Evolutionary conservation across 53 echinoderm and acorn worm genomes (phyloP), one percentile per base, ranked within the genome.

Genomic region (Crossaster papposus): DNA sequence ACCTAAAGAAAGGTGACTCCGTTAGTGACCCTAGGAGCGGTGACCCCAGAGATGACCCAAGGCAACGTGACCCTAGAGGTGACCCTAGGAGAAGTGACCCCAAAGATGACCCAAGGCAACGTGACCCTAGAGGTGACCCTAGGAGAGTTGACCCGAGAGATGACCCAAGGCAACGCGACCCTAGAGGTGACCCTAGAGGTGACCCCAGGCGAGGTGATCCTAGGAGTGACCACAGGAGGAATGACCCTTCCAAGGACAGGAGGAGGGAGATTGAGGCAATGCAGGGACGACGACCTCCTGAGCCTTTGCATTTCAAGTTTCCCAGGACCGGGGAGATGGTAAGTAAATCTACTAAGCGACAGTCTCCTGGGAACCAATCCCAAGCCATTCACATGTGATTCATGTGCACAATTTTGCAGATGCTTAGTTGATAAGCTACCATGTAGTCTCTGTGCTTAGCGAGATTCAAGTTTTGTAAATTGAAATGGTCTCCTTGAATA

Each of bases 281-380:
- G 22, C 24, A 51, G 55, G 83, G 65, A 70, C 32, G 83, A 36
- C 83, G 70, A 14, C 83, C 83, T 29, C 83, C 83, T 3, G 83
- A 70, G 51, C 30, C 38, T 11, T 26, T 83, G 50, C 83, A 83
- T 70, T 83, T 83, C 38, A 70, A 65, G 68, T 68, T 83, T 68
- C 68, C 68, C 70, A 83, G 38, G 83, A 83, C 64, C 22, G 70
- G 83, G 51, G 70, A 68, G 37, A 70, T 65, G 50, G 83, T 83
- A n/a, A 83, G 83, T 62, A 14, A 18, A 62, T 20, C 15, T 58
- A 0, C 0, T 58, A 18, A 55, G 14, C 20, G 11, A 55, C 1
- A 14, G 11, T 17, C 2, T 17, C 8, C 55, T 17, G 55, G 14
- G 55, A 55, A 55, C 55, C 15, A 20, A 58, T 0, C 1, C 6